Percentiles rank a stretch among this genome's conserved stretches.
Conservation (phyloP, 2,797 vertebrate species). For the Anabacerthia variegaticeps region DNA sequence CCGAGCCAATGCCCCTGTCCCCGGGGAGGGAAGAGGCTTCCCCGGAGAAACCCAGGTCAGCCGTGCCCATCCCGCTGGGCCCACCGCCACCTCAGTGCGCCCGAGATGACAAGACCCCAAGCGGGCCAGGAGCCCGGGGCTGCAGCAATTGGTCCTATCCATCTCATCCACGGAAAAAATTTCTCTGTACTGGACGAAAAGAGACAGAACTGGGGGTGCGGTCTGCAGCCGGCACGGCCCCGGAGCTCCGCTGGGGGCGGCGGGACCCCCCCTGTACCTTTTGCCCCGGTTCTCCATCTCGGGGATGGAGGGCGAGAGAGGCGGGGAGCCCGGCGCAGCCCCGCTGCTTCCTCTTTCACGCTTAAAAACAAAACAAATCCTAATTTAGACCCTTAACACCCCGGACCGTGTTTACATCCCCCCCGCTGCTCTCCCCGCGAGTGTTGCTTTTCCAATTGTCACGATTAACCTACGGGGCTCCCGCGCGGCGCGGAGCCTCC, state of each 20-base stretch:
- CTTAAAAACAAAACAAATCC: slow-evolving; percentile 49
- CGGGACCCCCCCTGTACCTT: background rate
- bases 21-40: background rate
- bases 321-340: background rate
- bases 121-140: background rate
- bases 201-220: background rate
- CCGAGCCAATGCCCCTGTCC: background rate
- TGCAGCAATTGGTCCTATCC: background rate
- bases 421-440: slow-evolving; percentile 14
- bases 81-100: background rate
- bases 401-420: slow-evolving; percentile 41
- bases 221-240: background rate
- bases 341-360: slow-evolving; percentile 46
- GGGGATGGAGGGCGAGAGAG: background rate
- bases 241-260: background rate
- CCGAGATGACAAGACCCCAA: background rate
- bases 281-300: background rate
- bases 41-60: background rate
- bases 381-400: slow-evolving; percentile 27
- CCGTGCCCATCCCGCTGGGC: background rate
- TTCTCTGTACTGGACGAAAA: background rate
- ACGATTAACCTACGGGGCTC: slow-evolving; percentile 27
- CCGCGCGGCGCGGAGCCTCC: background rate
- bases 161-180: background rate
- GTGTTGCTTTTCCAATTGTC: slow-evolving; percentile 33